Conservation (phyloP, 2,113 vertebrate species). For the Prietella phreatophila region DNA sequence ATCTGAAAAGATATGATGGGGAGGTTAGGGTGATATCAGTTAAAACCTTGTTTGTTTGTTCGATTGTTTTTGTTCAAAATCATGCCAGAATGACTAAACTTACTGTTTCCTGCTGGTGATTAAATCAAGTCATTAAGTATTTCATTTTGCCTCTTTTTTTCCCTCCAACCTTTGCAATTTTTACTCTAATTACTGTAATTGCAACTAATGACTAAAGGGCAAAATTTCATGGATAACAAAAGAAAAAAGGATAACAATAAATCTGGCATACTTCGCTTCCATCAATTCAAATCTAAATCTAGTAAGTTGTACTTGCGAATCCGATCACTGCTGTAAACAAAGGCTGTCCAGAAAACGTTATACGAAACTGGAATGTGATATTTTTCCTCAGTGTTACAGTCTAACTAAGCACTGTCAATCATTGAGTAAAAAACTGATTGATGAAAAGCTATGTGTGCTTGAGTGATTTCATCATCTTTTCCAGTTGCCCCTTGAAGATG, state of each 20-base stretch:
- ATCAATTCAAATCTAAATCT: not conserved
- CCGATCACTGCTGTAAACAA: not conserved
- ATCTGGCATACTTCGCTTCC: not conserved
- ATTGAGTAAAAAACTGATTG: not conserved
- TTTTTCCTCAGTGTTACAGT: conserved; percentile 10
- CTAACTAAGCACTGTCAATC: conserved; percentile 24
- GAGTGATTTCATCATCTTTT: conserved; percentile 18
- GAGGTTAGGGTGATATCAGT: not conserved
- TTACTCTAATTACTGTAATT: not conserved
- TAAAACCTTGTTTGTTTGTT: not conserved
- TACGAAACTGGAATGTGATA: not conserved
- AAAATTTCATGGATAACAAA: not conserved
- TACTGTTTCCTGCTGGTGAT: not conserved
- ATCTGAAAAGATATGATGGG: not conserved
- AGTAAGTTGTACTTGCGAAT: not conserved
- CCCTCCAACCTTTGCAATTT: not conserved
- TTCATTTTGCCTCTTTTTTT: not conserved
- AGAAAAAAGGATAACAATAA: not conserved
- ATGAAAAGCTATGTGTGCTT: not conserved
- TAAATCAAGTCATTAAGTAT: not conserved
- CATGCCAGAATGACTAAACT: not conserved
- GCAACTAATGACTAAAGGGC: not conserved
- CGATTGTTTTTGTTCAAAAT: not conserved
- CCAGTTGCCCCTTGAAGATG: conserved; percentile 30
- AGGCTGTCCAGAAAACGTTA: not conserved